Evolutionary conservation across 1,140 invertebrate species (phyloP).

Genomic region (Ruditapes philippinarum): DNA sequence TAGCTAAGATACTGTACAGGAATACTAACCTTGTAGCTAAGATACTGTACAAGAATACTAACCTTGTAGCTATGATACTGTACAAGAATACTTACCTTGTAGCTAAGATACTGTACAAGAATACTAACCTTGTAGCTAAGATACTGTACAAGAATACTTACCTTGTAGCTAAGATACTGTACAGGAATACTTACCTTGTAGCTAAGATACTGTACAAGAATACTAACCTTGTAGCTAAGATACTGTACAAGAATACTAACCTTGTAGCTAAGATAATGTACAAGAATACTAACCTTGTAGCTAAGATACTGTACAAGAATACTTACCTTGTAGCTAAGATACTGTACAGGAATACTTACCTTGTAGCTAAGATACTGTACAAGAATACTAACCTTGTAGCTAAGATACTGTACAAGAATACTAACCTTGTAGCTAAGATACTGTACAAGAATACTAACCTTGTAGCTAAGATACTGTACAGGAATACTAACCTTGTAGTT

Average conservation of each 20-base stretch:
- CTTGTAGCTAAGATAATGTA: not conserved
- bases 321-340: not conserved
- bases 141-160: not conserved
- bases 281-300: too few relatives aligned
- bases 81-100: too few relatives aligned
- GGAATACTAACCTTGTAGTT: conserved; percentile 88
- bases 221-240: too few relatives aligned
- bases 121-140: not conserved
- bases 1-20: conserved; percentile 98
- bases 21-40: conserved; percentile 83
- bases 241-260: too few relatives aligned
- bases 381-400: not conserved
- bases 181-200: not conserved
- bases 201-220: not conserved
- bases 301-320: not conserved
- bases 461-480: conserved; percentile 97
- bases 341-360: not conserved
- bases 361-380: not conserved
- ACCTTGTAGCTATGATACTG: too few relatives aligned
- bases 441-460: conserved; percentile 94
- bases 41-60: too few relatives aligned
- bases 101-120: too few relatives aligned
- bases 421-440: conserved; percentile 98
- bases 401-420: too few relatives aligned
- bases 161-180: not conserved